Conservation (phyloP, 1,140 invertebrate genomes). For the Pygmarrhopalites habei region DNA sequence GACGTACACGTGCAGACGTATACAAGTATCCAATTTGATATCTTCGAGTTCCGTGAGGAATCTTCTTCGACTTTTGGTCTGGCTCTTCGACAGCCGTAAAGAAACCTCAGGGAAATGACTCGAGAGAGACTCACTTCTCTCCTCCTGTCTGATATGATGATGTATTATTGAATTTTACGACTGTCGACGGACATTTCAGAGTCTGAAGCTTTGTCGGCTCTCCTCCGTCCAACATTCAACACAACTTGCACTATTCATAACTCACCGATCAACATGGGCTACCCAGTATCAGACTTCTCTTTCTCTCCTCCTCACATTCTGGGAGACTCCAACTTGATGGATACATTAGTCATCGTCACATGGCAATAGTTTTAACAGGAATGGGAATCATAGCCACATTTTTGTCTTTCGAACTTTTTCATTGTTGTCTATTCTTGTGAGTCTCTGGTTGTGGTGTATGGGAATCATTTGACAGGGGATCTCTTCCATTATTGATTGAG, state of each 20-base stretch:
- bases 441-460: too few species aligned
- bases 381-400: too few species aligned
- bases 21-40: conserved; percentile 1
- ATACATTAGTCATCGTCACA: conserved; percentile 7
- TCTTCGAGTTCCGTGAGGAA: background rate
- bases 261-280: conserved; percentile 1
- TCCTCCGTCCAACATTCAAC: background rate
- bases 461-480: too few species aligned
- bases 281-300: background rate
- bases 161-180: conserved; percentile 6
- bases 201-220: background rate
- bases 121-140: background rate
- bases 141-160: background rate
- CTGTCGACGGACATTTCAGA: background rate
- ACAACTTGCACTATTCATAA: background rate
- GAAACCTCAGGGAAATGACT: too few species aligned
- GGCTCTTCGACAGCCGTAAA: background rate
- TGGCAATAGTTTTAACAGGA: background rate
- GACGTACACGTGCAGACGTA: background rate
- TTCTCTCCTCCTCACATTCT: background rate
- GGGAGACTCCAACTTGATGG: background rate
- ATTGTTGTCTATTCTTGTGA: too few species aligned
- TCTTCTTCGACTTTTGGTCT: background rate
- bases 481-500: too few species aligned
- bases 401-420: too few species aligned